Conservation (phyloP, 1,140 invertebrate genomes). For the Micrasema longulum region DNA sequence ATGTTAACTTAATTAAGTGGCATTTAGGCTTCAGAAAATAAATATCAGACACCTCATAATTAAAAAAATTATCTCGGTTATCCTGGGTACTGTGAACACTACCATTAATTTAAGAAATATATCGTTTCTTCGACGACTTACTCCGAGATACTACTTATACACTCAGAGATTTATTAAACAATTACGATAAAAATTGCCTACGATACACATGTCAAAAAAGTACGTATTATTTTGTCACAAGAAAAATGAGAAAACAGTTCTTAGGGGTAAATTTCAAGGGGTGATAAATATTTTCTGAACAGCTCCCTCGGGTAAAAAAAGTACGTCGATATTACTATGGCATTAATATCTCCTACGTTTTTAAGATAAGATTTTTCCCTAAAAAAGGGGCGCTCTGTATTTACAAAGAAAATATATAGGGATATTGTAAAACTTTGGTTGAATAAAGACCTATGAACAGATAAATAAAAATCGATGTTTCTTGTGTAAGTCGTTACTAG, state of each 20-base stretch:
- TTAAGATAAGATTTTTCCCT: conserved; percentile 42
- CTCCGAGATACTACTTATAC: too few relatives aligned
- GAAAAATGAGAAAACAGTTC: conserved; percentile 40
- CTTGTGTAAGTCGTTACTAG: neutral
- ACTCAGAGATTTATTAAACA: too few relatives aligned
- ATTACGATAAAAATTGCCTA: conserved; percentile 47
- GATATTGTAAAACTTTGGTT: neutral
- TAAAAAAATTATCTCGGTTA: too few relatives aligned
- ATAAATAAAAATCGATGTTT: neutral
- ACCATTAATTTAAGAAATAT: too few relatives aligned
- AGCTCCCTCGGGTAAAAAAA: conserved; percentile 34
- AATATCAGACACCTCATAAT: too few relatives aligned
- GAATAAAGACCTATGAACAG: neutral
- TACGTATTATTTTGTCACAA: conserved; percentile 46
- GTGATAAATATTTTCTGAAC: conserved; percentile 52
- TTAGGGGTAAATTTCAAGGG: conserved; percentile 49
- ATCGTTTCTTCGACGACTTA: too few relatives aligned
- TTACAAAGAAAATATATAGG: neutral
- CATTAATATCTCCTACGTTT: conserved; percentile 47
- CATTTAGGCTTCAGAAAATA: too few relatives aligned
- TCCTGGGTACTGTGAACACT: too few relatives aligned
- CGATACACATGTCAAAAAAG: conserved; percentile 16
- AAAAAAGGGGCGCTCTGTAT: neutral
- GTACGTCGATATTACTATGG: conserved; percentile 50
- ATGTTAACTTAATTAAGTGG: too few relatives aligned